Percentiles rank a stretch among this genome's conserved stretches.
Evolutionary conservation across 2,888 invertebrate genomes (phyloP).

Genomic region (Sphaerophoria taeniata): DNA sequence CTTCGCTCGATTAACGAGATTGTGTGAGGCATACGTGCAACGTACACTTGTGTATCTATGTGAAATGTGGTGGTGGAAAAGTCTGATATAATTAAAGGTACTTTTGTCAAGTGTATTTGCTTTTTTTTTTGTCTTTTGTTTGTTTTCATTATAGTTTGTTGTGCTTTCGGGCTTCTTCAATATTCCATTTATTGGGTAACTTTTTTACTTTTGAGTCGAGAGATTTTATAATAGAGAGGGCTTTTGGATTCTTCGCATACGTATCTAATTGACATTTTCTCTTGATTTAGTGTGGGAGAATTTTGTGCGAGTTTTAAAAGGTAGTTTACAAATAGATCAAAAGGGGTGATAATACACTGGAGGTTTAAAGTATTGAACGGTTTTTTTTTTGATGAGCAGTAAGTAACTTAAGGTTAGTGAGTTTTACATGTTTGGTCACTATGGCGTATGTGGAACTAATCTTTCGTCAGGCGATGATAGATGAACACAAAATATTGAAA

Average conservation of each 20-base stretch:
- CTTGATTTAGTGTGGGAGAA: conserved; percentile 30
- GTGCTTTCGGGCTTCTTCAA: conserved; percentile 8
- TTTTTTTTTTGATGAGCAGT: not conserved
- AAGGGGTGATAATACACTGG: conserved; percentile 21
- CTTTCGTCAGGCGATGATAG: too few relatives aligned
- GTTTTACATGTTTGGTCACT: too few relatives aligned
- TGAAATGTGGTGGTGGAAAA: conserved; percentile 39
- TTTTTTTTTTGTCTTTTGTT: conserved; percentile 54
- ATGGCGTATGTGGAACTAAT: too few relatives aligned
- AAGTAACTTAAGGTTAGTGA: not conserved
- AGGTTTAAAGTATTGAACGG: conserved; percentile 23
- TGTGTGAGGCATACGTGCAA: conserved; percentile 27
- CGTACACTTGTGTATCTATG: conserved; percentile 41
- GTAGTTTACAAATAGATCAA: conserved; percentile 34
- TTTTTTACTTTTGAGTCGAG: not conserved
- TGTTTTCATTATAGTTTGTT: conserved; percentile 37
- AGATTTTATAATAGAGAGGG: conserved; percentile 21
- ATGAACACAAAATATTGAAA: too few relatives aligned
- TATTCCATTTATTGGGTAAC: not conserved
- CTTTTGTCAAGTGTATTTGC: conserved; percentile 54
- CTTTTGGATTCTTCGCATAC: conserved; percentile 20
- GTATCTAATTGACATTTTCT: conserved; percentile 16
- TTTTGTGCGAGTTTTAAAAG: not conserved
- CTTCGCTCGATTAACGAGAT: conserved; percentile 64
- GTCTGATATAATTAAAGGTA: conserved; percentile 69